These are phyloP conservation scores for Phocoena phocoena DNA, from an alignment of 2,113 vertebrate species.

Conservation along the genomic window DNA sequence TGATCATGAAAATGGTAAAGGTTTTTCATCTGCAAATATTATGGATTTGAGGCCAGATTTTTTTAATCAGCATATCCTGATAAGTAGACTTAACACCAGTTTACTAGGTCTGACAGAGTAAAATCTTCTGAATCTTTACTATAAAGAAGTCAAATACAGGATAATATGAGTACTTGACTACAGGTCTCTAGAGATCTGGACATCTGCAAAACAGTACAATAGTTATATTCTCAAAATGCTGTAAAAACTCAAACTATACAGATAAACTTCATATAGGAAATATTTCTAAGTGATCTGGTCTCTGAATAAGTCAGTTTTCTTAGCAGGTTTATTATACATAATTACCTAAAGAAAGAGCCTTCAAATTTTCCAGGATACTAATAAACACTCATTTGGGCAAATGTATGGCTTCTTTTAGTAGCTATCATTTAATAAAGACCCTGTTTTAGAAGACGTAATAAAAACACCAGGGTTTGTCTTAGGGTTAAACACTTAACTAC, in stretches of 20 bases:
- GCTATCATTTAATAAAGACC: background rate
- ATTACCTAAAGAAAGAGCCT: background rate
- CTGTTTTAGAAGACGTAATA: background rate
- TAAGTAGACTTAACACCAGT: background rate
- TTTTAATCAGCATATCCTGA: background rate
- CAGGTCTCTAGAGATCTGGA: background rate
- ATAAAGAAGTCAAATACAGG: background rate
- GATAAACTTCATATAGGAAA: background rate
- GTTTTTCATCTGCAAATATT: background rate
- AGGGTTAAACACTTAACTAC: background rate
- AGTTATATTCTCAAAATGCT: background rate
- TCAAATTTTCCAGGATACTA: background rate
- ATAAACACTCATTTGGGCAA: background rate
- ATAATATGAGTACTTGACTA: background rate
- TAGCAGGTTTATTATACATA: background rate
- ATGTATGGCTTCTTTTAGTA: background rate
- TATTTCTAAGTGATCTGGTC: background rate
- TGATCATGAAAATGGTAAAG: background rate
- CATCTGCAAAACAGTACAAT: background rate
- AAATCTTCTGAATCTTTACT: background rate
- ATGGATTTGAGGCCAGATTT: background rate
- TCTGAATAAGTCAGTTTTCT: slow-evolving; percentile 24
- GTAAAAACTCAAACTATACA: background rate
- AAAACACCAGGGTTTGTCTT: background rate
- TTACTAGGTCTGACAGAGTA: background rate